These are phyloP conservation scores for Leucoma salicis DNA, from an alignment of 2,888 invertebrate genomes.

Conservation along the genomic window DNA sequence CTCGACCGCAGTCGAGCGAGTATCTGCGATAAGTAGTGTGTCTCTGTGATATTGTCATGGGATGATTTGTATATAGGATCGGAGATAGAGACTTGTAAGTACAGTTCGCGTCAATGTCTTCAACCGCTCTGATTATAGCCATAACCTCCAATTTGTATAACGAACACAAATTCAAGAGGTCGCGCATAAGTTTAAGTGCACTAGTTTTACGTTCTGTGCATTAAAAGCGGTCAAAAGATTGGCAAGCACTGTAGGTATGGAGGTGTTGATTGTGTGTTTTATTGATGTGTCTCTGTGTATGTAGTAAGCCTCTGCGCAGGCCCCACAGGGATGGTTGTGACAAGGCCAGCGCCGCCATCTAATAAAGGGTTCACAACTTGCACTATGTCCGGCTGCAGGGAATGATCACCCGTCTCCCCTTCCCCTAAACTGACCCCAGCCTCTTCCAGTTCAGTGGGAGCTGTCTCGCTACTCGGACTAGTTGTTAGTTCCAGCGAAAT, in stretches of 20 bases:
- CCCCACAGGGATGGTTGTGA: conserved; percentile 74
- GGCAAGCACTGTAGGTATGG: conserved; percentile 17
- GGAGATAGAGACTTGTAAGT: conserved; percentile 34
- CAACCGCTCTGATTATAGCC: no score
- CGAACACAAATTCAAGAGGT: no score
- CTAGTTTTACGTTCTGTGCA: no score
- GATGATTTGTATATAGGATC: conserved; percentile 25
- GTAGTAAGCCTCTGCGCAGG: conserved; percentile 66
- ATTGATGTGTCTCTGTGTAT: conserved; percentile 56
- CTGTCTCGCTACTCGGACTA: conserved; percentile 83
- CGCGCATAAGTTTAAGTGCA: no score
- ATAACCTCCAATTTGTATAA: no score
- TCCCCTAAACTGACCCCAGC: conserved; percentile 60
- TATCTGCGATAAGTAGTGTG: conserved; percentile 12
- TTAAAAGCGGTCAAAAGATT: no score
- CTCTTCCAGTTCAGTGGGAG: conserved; percentile 67
- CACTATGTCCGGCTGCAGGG: conserved; percentile 80
- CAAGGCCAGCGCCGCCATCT: conserved; percentile 72
- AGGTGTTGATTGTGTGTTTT: conserved; percentile 30
- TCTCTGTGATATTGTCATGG: conserved; percentile 47
- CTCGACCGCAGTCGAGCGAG: conserved; percentile 31
- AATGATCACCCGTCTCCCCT: conserved; percentile 73
- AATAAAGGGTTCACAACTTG: conserved; percentile 77
- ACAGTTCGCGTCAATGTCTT: no score
- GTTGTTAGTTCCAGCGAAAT: conserved; percentile 92